Evolutionary conservation across 2,888 invertebrate species (phyloP), one percentile per base, ranked within the genome.

Genomic region (Chrysina gloriosa): DNA sequence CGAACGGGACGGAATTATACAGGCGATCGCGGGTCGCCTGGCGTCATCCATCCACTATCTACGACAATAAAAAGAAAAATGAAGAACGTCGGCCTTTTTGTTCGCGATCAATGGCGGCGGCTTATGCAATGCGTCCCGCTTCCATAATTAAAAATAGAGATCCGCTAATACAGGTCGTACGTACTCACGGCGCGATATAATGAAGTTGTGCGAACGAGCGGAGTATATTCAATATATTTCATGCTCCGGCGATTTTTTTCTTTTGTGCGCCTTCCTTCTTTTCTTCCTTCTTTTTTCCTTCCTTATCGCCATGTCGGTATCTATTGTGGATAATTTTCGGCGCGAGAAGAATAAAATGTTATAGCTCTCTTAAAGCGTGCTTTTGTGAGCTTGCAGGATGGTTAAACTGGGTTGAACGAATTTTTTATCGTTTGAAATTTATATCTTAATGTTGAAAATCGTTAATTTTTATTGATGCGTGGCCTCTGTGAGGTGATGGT

Each of bases 61-160:
- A 16, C 45, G 5, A 45, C 19, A 45, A 42, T 45, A 45, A 45
- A 16, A 4, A 19, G 7, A 45, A 45, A 45, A 16, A 16, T 4
- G 14, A 42, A 19, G 3, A 16, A 45, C 16, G 16, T n/a, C 7
- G 16, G 7, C 19, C 45, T 45, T 45, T 45, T 45, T 45, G 45
- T 45, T 19, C 45, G 45, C 14, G 45, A 45, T 45, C 45, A 45
- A 45, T 45, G 45, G 19, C 45, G 16, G 7, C 7, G n/a, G n/a
- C 31, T 31, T 31, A 31, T 31, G 31, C 31, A 31, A 31, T 31
- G n/a, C n/a, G 31, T 31, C 31, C n/a, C 31, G n/a, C n/a, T 31
- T 31, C 31, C n/a, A 31, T 31, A 31, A 31, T 31, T 31, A 31
- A 7, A 31, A 31, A 31, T 31, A 31, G 31, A 31, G 7, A n/a